Evolutionary conservation across 2,888 invertebrate genomes (phyloP).

Genomic region (Aricia artaxerxes): DNA sequence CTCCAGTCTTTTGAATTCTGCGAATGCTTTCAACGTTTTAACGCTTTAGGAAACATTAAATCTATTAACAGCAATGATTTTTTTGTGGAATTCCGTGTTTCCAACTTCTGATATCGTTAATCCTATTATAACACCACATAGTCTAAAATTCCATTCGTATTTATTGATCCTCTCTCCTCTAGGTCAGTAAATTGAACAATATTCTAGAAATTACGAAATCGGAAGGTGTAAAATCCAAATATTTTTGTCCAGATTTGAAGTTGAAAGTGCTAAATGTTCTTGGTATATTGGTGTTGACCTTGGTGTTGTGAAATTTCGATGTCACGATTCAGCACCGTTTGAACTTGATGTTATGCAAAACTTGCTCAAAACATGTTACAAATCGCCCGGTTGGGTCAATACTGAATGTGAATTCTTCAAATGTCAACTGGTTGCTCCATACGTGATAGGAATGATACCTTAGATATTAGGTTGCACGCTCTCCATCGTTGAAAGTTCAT

Average conservation of each 20-base stretch:
- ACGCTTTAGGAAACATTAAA: neutral
- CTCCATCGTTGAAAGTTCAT: constrained; percentile 23
- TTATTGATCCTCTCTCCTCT: neutral
- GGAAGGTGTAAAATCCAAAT: neutral
- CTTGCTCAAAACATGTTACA: constrained; percentile 32
- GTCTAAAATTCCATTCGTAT: neutral
- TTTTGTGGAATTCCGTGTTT: neutral
- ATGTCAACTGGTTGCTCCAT: constrained; percentile 32
- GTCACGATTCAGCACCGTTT: constrained; percentile 31
- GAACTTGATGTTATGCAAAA: constrained; percentile 34
- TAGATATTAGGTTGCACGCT: constrained; percentile 25
- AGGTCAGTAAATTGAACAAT: constrained; percentile 15
- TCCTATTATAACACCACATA: neutral
- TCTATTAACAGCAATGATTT: neutral
- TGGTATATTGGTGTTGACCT: constrained; percentile 16
- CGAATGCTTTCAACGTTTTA: neutral
- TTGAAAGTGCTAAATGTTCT: constrained; percentile 16
- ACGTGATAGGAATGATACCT: constrained; percentile 29
- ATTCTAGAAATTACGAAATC: neutral
- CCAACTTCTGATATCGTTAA: neutral
- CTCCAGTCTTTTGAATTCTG: neutral
- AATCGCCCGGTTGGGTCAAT: constrained; percentile 32
- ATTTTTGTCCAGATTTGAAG: neutral
- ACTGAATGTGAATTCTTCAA: constrained; percentile 34
- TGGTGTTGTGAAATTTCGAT: constrained; percentile 28